These are phyloP conservation scores for Acheta domesticus DNA, from an alignment of 2,888 invertebrate species.

Conservation along the genomic window DNA sequence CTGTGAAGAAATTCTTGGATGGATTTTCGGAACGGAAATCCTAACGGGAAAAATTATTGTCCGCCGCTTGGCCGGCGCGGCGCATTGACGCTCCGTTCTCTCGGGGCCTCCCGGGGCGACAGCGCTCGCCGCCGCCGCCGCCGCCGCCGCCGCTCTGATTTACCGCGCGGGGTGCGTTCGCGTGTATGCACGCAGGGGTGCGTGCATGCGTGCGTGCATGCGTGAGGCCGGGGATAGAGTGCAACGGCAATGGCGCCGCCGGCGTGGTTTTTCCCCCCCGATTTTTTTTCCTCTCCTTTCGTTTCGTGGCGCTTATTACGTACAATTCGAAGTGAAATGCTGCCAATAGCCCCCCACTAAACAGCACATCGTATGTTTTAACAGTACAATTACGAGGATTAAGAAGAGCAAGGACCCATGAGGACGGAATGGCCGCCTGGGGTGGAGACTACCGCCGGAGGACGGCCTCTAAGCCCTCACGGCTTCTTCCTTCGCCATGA, in stretches of 20 bases:
- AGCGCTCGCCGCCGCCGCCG: background rate
- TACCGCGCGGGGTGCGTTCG: background rate
- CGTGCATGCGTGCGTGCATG: background rate
- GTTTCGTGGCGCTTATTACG: background rate
- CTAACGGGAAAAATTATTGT: no score
- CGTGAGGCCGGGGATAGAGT: background rate
- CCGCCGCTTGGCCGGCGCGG: background rate
- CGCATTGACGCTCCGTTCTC: background rate
- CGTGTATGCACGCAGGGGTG: background rate
- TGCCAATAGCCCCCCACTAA: background rate
- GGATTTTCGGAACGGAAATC: no score
- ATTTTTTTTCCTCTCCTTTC: background rate
- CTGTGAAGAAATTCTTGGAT: no score
- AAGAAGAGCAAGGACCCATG: background rate
- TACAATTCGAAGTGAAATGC: constrained; percentile 6
- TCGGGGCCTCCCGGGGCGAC: background rate
- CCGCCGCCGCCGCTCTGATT: no score
- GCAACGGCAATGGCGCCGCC: no score
- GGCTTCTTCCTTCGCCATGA: no score
- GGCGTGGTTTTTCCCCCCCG: background rate
- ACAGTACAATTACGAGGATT: constrained; percentile 18
- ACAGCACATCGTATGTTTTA: constrained; percentile 8
- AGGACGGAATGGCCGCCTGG: background rate
- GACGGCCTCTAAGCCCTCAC: no score
- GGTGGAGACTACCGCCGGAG: no score